Conservation (phyloP, 92 coral and sea anemone species). For the Epizoanthus ramosus region DNA sequence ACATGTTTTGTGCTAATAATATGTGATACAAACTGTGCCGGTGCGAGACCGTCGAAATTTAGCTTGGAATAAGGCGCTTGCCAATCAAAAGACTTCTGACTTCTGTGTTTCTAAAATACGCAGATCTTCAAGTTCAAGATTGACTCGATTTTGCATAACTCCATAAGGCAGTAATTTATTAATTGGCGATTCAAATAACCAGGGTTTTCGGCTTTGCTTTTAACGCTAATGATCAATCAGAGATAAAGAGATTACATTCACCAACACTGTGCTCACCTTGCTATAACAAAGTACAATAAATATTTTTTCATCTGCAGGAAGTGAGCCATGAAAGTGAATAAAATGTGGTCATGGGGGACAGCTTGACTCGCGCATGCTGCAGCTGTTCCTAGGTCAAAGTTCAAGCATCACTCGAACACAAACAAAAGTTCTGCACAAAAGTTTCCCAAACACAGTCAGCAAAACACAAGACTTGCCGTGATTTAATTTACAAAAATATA, state of each 20-base stretch:
- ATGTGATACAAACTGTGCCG: too few relatives aligned
- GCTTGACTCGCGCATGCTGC: constrained; percentile 28
- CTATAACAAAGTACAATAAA: constrained; percentile 28
- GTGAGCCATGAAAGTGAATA: constrained; percentile 42
- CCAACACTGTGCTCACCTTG: not conserved
- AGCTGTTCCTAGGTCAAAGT: constrained; percentile 35
- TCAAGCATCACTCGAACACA: constrained; percentile 23
- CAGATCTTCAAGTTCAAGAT: not conserved
- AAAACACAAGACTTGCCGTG: constrained; percentile 3
- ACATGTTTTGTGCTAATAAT: too few relatives aligned
- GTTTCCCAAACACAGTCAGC: not conserved
- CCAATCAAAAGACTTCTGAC: too few relatives aligned
- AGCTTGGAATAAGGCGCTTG: too few relatives aligned
- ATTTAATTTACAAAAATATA: not conserved
- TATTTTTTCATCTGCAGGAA: constrained; percentile 41
- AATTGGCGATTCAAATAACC: constrained; percentile 1
- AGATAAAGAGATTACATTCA: constrained; percentile 32
- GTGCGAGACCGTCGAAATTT: too few relatives aligned
- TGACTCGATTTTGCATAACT: not conserved
- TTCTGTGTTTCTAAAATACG: too few relatives aligned
- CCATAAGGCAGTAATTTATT: not conserved
- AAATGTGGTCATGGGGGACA: not conserved
- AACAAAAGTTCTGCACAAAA: constrained; percentile 20
- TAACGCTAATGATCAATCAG: constrained; percentile 12
- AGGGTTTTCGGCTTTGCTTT: constrained; percentile 9